Percentiles rank a stretch among this genome's conserved stretches.
Conservation (phyloP, 2,113 vertebrate species). For the Carassius carassius region DNA sequence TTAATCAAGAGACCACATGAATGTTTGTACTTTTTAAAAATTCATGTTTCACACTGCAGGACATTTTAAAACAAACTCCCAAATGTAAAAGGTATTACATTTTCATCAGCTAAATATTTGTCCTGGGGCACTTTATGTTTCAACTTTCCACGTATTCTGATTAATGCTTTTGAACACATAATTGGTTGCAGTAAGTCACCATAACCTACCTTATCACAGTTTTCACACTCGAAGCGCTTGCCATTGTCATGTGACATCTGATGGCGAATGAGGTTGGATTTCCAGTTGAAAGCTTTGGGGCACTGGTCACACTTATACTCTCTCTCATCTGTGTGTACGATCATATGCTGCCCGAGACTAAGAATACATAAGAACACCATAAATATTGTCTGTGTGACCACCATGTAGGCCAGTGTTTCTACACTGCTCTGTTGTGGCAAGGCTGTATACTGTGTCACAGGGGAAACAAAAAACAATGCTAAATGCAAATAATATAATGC, state of each 20-base stretch:
- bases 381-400: neutral
- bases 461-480: neutral
- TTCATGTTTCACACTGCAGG: neutral
- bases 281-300: conserved; percentile 99
- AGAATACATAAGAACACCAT: conserved; percentile 44
- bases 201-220: conserved; percentile 93
- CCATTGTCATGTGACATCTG: conserved; percentile 99
- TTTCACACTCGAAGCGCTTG: conserved; percentile 99
- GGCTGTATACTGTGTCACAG: neutral
- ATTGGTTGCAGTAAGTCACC: neutral
- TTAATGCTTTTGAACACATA: neutral
- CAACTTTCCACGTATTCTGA: neutral
- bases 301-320: conserved; percentile 99
- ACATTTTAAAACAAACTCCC: neutral
- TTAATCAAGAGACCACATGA: conserved; percentile 12
- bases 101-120: neutral
- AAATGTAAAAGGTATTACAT: neutral
- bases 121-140: neutral
- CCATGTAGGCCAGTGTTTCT: neutral
- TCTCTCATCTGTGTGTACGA: conserved; percentile 94
- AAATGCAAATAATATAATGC: neutral
- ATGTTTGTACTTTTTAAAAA: conserved; percentile 5
- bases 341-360: conserved; percentile 98
- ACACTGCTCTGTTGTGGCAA: neutral
- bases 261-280: conserved; percentile 99